Percentiles rank a stretch among this genome's conserved stretches.
phyloP scores from a whole-genome alignment of 2,888 invertebrate genomes.

The Polymixis flavicincta region DNA sequence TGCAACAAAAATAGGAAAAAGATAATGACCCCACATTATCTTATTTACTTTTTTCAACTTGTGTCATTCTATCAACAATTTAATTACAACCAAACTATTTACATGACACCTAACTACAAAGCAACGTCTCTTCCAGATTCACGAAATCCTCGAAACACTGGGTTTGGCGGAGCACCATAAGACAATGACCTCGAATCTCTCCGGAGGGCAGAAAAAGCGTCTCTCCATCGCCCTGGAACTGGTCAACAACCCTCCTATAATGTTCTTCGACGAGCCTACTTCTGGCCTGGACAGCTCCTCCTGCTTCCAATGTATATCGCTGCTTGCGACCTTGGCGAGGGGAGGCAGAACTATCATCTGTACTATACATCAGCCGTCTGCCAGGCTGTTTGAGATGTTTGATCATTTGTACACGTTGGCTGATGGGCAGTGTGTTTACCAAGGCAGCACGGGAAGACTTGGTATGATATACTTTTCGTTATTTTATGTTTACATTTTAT shows the following conservation, averaged over 20 bases:
- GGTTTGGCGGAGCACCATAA: slow-evolving; percentile 96
- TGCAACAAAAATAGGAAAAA: not conserved
- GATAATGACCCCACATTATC: slow-evolving; percentile 11
- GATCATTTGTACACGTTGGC: slow-evolving; percentile 98
- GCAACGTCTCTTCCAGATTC: slow-evolving; percentile 91
- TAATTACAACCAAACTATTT: slow-evolving; percentile 1
- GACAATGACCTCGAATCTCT: slow-evolving; percentile 97
- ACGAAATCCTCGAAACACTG: slow-evolving; percentile 97
- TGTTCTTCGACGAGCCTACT: slow-evolving; percentile 99
- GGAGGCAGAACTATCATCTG: slow-evolving; percentile 98
- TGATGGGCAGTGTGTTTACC: slow-evolving; percentile 98
- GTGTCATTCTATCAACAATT: not conserved
- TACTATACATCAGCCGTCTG: slow-evolving; percentile 99
- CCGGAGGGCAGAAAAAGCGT: slow-evolving; percentile 98
- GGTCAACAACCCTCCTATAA: slow-evolving; percentile 98
- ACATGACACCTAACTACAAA: not conserved
- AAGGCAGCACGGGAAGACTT: slow-evolving; percentile 96
- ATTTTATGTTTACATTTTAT: not conserved
- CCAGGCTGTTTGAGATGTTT: slow-evolving; percentile 98
- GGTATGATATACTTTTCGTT: slow-evolving; percentile 91
- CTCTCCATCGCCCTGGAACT: slow-evolving; percentile 98
- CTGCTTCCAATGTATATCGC: slow-evolving; percentile 97
- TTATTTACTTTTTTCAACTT: not conserved
- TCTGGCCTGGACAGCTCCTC: slow-evolving; percentile 98
- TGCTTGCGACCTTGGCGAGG: slow-evolving; percentile 96